Percentiles rank a stretch among this genome's conserved stretches.
These are phyloP conservation scores for Aricia artaxerxes DNA, from an alignment of 2,888 invertebrate genomes.

Conservation along the genomic window DNA sequence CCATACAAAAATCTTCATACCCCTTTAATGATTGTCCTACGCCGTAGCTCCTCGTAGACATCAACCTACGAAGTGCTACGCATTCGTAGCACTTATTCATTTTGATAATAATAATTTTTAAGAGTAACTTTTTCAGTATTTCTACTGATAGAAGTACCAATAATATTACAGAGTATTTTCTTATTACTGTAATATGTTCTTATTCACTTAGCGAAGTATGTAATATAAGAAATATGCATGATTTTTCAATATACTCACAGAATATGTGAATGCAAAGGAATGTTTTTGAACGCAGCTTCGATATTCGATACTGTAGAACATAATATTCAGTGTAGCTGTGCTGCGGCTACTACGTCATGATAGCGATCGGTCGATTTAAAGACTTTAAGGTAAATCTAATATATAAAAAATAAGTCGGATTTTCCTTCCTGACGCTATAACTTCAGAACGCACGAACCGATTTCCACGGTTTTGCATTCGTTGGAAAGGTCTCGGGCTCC, in stretches of 20 bases:
- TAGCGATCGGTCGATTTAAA: neutral
- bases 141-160: neutral
- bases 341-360: constrained; percentile 41
- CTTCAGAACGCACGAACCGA: no score
- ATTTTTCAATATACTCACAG: constrained; percentile 23
- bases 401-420: no score
- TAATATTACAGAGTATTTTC: neutral
- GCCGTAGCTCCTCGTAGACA: neutral
- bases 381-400: no score
- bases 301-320: constrained; percentile 46
- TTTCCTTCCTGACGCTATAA: no score
- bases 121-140: neutral
- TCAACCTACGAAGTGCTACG: neutral
- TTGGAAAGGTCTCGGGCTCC: no score
- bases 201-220: neutral
- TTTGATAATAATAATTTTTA: neutral
- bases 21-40: neutral
- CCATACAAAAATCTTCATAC: no score
- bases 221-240: constrained; percentile 13
- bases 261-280: constrained; percentile 29
- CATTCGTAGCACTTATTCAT: neutral
- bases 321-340: constrained; percentile 58
- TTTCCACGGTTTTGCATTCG: no score
- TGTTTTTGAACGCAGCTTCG: constrained; percentile 28
- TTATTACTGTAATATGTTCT: constrained; percentile 1